Conservation (phyloP, 2,797 vertebrate species). For the Sebastes taczanowskii region DNA sequence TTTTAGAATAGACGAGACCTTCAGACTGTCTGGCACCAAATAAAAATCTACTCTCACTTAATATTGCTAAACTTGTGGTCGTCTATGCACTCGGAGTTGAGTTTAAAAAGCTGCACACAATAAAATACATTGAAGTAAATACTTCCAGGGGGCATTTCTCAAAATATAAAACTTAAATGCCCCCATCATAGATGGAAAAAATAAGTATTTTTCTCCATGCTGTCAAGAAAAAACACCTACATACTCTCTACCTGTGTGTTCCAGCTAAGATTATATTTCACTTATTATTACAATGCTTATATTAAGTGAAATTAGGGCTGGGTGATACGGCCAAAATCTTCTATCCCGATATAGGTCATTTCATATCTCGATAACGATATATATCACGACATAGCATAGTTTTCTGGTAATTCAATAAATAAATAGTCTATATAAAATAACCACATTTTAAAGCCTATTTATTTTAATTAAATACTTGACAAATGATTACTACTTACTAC, state of each 20-base stretch:
- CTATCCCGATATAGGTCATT: too few relatives aligned
- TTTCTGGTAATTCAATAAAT: too few relatives aligned
- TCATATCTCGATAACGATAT: too few relatives aligned
- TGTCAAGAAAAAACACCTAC: neutral
- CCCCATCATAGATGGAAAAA: neutral
- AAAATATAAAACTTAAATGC: neutral
- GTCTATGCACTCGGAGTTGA: neutral
- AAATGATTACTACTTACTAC: too few relatives aligned
- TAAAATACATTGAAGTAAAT: conserved; percentile 8
- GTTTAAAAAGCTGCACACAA: neutral
- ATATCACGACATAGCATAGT: too few relatives aligned
- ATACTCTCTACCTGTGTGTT: neutral
- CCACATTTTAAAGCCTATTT: too few relatives aligned
- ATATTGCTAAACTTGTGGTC: conserved; percentile 19
- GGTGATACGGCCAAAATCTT: too few relatives aligned
- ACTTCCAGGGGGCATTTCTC: neutral
- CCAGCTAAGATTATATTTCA: neutral
- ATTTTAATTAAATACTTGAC: too few relatives aligned
- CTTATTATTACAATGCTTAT: neutral
- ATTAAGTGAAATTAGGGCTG: neutral
- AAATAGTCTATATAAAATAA: too few relatives aligned
- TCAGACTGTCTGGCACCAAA: conserved; percentile 67
- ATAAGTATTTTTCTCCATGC: neutral
- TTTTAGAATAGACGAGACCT: conserved; percentile 61
- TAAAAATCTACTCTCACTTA: conserved; percentile 53